phyloP scores from a whole-genome alignment of 2,888 invertebrate species.

The Platypus cylindrus region DNA sequence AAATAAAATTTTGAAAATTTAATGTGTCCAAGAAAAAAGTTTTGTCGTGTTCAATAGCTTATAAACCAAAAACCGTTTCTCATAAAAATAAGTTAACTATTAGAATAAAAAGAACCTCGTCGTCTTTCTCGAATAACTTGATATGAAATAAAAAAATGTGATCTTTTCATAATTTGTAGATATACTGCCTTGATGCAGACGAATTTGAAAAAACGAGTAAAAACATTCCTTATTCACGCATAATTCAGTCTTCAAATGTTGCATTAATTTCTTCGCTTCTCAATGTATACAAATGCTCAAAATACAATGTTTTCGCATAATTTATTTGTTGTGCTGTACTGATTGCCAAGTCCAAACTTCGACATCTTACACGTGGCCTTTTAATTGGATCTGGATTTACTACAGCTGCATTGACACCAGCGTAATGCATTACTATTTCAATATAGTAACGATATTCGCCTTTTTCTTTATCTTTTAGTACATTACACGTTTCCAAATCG shows the following conservation, averaged over 20 bases:
- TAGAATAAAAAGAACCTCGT: too few relatives aligned
- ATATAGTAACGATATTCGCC: constrained; percentile 47
- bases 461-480: constrained; percentile 39
- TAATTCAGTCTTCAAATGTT: constrained; percentile 25
- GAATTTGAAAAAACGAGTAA: too few relatives aligned
- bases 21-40: too few relatives aligned
- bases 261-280: constrained; percentile 24
- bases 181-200: too few relatives aligned
- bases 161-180: background rate
- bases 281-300: constrained; percentile 67
- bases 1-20: too few relatives aligned
- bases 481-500: constrained; percentile 54
- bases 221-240: constrained; percentile 4
- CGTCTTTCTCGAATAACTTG: too few relatives aligned
- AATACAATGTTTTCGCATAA: constrained; percentile 74
- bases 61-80: too few relatives aligned
- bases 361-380: constrained; percentile 67
- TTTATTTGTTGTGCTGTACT: constrained; percentile 72
- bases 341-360: constrained; percentile 54
- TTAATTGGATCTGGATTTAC: constrained; percentile 44
- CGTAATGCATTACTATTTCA: constrained; percentile 52
- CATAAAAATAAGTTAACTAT: too few relatives aligned
- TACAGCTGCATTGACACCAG: constrained; percentile 35
- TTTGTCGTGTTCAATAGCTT: too few relatives aligned
- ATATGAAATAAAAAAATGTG: background rate